Evolutionary conservation across 1,140 invertebrate genomes (phyloP).

Genomic region (Panagrolaimus sp.): DNA sequence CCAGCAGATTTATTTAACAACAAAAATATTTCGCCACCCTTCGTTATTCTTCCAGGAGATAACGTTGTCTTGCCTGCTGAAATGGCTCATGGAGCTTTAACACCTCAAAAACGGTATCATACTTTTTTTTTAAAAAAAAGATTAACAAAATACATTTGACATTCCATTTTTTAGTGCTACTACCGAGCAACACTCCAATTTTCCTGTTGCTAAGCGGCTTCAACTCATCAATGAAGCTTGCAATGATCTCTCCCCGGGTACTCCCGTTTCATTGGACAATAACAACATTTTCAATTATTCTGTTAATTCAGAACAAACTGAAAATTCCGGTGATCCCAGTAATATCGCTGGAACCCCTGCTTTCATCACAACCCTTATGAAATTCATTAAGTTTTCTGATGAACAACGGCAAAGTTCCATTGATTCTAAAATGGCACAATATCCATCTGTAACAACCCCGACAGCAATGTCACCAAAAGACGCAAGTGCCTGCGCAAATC

Average conservation of each 20-base stretch:
- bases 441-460: neutral
- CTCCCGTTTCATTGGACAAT: neutral
- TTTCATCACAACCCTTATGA: constrained; percentile 9
- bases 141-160: neutral
- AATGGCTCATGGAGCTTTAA: neutral
- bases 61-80: neutral
- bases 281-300: neutral
- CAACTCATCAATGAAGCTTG: neutral
- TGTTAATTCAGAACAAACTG: neutral
- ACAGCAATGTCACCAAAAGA: neutral
- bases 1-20: constrained; percentile 8
- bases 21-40: constrained; percentile 11
- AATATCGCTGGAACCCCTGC: neutral
- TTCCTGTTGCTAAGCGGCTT: constrained; percentile 7
- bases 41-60: neutral
- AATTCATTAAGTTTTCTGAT: constrained; percentile 11
- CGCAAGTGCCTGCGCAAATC: neutral
- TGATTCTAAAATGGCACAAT: neutral
- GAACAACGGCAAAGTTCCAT: neutral
- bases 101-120: constrained; percentile 8
- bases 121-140: neutral
- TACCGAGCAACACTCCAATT: neutral
- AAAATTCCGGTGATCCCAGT: neutral
- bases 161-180: neutral
- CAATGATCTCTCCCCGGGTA: neutral